Base-by-base conservation (phyloP, 2,113 vertebrate species). In the Brienomyrus brachyistius region DNA sequence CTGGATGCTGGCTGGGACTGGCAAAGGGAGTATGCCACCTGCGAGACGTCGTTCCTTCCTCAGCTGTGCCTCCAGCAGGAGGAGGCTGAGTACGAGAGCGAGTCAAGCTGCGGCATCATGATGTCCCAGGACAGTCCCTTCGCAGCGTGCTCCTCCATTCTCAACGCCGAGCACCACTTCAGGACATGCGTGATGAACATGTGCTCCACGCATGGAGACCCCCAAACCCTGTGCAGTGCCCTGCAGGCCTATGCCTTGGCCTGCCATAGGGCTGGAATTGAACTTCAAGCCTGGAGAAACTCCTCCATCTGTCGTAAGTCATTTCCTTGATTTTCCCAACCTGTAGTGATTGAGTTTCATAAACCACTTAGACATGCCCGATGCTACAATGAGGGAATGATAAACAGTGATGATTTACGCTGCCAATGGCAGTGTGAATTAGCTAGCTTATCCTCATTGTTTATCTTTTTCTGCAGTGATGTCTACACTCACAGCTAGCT, bases 31-130 rank as follows among this genome's bases (percentile, higher is more conserved):
- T 90, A 91, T n/a, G n/a, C 85, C 4, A 89, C 90, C 4, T 98
- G 97, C 17, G 92, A 95, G 52, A 89, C 93, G 21, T 80, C 92
- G 52, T 82, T 83, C 0, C 86, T 94, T 2, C 89, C 94, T 21
- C 88, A 89, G 6, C 90, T 91, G 17, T 98, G 96, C 91, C 92
- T 92, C 8, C 93, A 92, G 0, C 59, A 48, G 27, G 93, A 95
- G 8, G 90, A 93, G 80, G 86, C 92, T 0, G 89, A 94, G 80
- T 97, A 96, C 82, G 45, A 19, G 70, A 93, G 93, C 0, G 93
- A 96, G 9, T 23, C 13, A 10, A 94, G 95, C 92, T 98, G 97
- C 66, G 97, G 97, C 47, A 27, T 93, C 1, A 92, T 97, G 51
- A 92, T 94, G 17, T 94, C 95, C 3, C 88, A 27, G 2, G 91